Base-by-base conservation (phyloP, 2,888 invertebrate species). In the Drosophila diplacantha region DNA sequence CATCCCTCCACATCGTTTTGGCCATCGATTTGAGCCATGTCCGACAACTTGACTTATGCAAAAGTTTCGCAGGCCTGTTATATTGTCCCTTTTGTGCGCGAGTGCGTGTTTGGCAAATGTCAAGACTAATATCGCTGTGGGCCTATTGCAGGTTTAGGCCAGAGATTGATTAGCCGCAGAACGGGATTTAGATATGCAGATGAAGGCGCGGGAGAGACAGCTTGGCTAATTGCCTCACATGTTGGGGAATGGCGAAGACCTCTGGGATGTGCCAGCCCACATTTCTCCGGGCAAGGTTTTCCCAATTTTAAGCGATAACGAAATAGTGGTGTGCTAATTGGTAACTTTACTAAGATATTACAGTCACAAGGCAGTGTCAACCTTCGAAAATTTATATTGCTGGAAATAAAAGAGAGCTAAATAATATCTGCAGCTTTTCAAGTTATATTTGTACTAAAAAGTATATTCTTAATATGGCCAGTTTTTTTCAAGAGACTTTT, bases 11-110 rank as follows among this genome's bases (percentile, higher is more conserved):
- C 12, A 43, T 61, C 35, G 43, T 43, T 50, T 43, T 62, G 51
- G 62, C 60, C 60, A 61, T 50, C 60, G 35, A 43, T 43, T 35
- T 41, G 24, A 35, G 63, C 51, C 16, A 59, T 59, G 44, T 46
- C 58, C 4, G 37, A 24, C 11, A 12, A 22, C 24, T 43, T 24
- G 20, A 11, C 63, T 43, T 43, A 31, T 62, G 41, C 62, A 51
- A 61, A 43, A 50, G 51, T 26, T 51, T 35, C 29, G 51, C 63
- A 62, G 63, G 31, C 63, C 31, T 62, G 20, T 43, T 50, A 51
- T 20, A 51, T 24, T 43, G 61, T 43, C 41, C 50, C 59, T 59
- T 60, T 60, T 22, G 49, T 22, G 34, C 35, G 16, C 41, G 54
- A 29, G 38, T 39, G 53, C 24, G 38, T 56, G 56, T 41, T 58